Evolutionary conservation across 2,113 vertebrate genomes (phyloP).

Genomic region (Cryptotis parvus): DNA sequence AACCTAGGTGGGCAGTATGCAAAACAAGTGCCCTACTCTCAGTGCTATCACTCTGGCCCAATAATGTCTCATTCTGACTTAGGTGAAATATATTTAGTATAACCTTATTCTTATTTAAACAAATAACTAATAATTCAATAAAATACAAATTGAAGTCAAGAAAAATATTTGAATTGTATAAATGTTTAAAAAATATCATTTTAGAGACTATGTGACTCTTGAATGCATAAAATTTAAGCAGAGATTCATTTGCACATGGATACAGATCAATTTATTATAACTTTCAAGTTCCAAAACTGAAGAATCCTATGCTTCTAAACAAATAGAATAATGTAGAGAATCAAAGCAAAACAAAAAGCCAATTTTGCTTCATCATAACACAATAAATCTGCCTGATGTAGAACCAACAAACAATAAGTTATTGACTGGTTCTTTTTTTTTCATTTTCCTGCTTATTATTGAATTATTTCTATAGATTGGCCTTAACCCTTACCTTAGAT

Average conservation of each 20-base stretch:
- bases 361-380: conserved; percentile 28
- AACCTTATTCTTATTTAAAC: conserved; percentile 34
- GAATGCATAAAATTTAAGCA: conserved; percentile 14
- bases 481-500: neutral
- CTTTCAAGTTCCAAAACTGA: conserved; percentile 9
- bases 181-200: no score
- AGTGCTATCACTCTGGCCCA: no score
- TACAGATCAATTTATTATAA: conserved; percentile 32
- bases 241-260: neutral
- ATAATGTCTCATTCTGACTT: neutral
- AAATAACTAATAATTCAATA: conserved; percentile 28
- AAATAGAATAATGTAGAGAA: neutral
- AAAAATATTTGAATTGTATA: no score
- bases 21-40: no score
- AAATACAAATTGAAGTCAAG: neutral
- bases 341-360: conserved; percentile 56
- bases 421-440: neutral
- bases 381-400: neutral
- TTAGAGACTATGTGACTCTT: no score
- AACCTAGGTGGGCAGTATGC: no score
- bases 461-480: neutral
- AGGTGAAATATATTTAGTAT: neutral
- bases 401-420: conserved; percentile 1
- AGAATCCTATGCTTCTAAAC: neutral
- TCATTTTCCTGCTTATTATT: neutral